A percentile compares a stretch with the other conserved stretches of the same genome.
These are phyloP conservation scores for Melikaiella ostensackeni DNA, from an alignment of 2,888 invertebrate species.

Conservation along the genomic window DNA sequence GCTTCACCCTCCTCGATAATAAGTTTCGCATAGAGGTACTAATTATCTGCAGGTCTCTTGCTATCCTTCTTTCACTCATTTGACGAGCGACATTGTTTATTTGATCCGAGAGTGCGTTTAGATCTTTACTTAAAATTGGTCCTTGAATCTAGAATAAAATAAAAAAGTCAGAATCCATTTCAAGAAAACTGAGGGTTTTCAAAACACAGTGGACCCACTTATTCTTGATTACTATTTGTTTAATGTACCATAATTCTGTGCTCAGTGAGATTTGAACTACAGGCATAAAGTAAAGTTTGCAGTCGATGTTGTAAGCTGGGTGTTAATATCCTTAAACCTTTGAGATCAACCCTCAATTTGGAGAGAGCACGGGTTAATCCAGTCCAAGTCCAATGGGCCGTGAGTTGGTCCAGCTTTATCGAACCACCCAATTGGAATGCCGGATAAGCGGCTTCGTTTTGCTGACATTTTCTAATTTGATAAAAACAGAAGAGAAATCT, in stretches of 20 bases:
- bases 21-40: slow-evolving; percentile 83
- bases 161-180: neutral
- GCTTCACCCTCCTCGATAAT: slow-evolving; percentile 82
- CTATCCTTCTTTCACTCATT: slow-evolving; percentile 84
- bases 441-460: slow-evolving; percentile 85
- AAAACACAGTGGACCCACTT: too few relatives aligned
- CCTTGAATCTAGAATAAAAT: slow-evolving; percentile 79
- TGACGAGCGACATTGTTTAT: slow-evolving; percentile 83
- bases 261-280: slow-evolving; percentile 82
- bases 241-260: slow-evolving; percentile 77
- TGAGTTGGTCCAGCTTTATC: slow-evolving; percentile 84
- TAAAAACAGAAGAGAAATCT: neutral
- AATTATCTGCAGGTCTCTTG: slow-evolving; percentile 86
- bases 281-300: slow-evolving; percentile 80
- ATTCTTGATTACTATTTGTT: neutral
- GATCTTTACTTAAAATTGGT: slow-evolving; percentile 82
- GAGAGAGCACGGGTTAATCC: slow-evolving; percentile 72
- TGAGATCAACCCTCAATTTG: slow-evolving; percentile 79
- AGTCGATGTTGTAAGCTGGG: slow-evolving; percentile 80
- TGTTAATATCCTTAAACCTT: slow-evolving; percentile 80
- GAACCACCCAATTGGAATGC: slow-evolving; percentile 85
- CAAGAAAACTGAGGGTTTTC: too few relatives aligned
- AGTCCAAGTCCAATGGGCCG: slow-evolving; percentile 83
- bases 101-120: slow-evolving; percentile 83
- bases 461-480: slow-evolving; percentile 83